Conservation (phyloP, 2,113 vertebrate genomes). For the Parus major region DNA sequence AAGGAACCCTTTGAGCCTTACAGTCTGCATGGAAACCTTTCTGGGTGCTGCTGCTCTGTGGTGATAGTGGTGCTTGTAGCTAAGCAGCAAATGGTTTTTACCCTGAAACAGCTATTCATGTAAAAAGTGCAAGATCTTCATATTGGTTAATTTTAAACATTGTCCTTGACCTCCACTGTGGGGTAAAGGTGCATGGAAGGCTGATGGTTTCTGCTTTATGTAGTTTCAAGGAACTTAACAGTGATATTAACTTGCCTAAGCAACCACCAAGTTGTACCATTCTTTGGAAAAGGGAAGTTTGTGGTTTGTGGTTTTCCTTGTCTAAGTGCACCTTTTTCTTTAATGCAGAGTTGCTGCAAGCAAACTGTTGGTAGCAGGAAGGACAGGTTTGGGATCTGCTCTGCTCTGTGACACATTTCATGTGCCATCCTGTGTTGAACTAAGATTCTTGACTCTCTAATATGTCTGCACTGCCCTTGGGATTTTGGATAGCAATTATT, state of each 20-base stretch:
- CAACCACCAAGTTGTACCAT: fast-evolving
- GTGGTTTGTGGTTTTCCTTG: constrained; percentile 30
- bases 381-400: not conserved
- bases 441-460: not conserved
- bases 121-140: not conserved
- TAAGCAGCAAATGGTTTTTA: not conserved
- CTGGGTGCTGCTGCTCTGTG: fast-evolving
- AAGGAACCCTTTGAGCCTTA: too few relatives aligned
- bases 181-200: not conserved
- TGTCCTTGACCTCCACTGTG: not conserved
- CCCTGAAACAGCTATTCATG: not conserved
- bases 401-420: not conserved
- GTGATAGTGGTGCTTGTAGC: not conserved
- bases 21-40: not conserved
- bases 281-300: not conserved
- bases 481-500: not conserved
- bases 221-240: not conserved
- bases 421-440: not conserved
- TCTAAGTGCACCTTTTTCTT: not conserved
- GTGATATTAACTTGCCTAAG: not conserved
- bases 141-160: not conserved
- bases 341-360: not conserved
- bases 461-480: not conserved
- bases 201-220: not conserved
- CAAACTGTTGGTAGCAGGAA: not conserved